Base-by-base conservation (phyloP, 2,888 invertebrate species). In the Temnothorax ravouxi region DNA sequence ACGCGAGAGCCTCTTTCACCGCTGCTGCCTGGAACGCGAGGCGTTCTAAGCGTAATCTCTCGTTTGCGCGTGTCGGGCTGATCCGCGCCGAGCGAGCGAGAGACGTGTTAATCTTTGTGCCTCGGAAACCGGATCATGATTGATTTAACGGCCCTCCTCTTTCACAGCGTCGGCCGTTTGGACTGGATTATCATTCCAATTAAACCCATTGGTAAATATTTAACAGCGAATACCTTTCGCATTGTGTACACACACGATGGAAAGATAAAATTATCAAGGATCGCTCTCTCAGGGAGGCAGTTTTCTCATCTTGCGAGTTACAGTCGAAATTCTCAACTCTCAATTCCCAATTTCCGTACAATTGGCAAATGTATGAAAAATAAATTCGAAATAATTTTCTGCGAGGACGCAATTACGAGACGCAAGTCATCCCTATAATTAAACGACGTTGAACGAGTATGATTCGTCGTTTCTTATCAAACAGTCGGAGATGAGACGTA, bases 51-150 rank as follows among this genome's bases (percentile, higher is more conserved):
- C 29, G 11, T 69, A 56, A 71, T 79, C 34, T 34, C 44, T 56
- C 44, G 34, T 56, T 25, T 50, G 64, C 64, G 9, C 61, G 4
- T 25, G 38, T 25, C 72, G 11, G 15, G n/a, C 38, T 29, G 41
- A 66, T 44, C 29, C 15, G 13, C 44, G 47, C 38, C 47, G 15
- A 56, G 44, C 47, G 64, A 59, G 4, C 59, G 6, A 29, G 6
- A 29, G 38, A 71, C 44, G 56, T 69, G 56, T 79, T 79, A 21
- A 79, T 79, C 71, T 56, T 44, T 11, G n/a, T 15, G 34, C 29
- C 15, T 29, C 25, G 21, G 29, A 34, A 56, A 79, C 25, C 56
- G 52, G 52, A 76, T 66, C 52, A 25, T 15, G 34, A 71, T 71
- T 25, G 11, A 79, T 71, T 34, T 79, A 44, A 41, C 44, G 21